Conservation (phyloP, 2,113 vertebrate species). For the Nansenia antarctica region DNA sequence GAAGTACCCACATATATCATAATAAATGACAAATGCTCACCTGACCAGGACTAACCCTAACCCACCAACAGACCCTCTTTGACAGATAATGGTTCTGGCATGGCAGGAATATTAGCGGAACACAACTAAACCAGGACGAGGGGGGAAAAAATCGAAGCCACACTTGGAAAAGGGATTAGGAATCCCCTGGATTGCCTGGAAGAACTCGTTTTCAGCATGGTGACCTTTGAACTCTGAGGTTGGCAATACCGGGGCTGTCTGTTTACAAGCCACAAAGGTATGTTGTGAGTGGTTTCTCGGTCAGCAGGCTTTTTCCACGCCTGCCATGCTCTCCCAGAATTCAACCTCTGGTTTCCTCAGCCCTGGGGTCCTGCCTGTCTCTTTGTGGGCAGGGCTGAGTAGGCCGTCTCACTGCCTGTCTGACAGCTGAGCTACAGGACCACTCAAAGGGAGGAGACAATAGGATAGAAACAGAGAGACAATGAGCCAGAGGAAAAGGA, state of each 20-base stretch:
- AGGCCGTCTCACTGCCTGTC: neutral
- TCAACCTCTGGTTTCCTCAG: neutral
- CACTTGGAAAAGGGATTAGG: constrained; percentile 17
- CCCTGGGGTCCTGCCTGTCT: neutral
- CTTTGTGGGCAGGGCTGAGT: neutral
- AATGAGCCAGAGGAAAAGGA: neutral
- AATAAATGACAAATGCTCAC: constrained; percentile 19
- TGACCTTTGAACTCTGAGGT: constrained; percentile 31
- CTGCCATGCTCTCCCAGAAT: constrained; percentile 3
- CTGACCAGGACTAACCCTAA: constrained; percentile 3
- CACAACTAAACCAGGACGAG: neutral
- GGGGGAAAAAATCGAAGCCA: constrained; percentile 36
- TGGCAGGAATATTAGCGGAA: constrained; percentile 5
- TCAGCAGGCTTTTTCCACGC: neutral
- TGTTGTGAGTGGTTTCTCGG: neutral
- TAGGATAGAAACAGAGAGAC: constrained; percentile 4
- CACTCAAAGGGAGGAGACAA: constrained; percentile 14
- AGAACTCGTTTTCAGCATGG: constrained; percentile 35
- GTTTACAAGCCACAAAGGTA: constrained; percentile 12
- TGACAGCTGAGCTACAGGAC: constrained; percentile 26
- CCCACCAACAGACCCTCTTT: neutral
- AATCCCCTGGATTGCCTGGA: constrained; percentile 14
- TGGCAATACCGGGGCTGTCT: constrained; percentile 20
- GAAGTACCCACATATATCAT: constrained; percentile 18
- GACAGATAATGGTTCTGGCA: constrained; percentile 1